Percentiles rank a stretch among this genome's conserved stretches.
Evolutionary conservation across 2,888 invertebrate genomes (phyloP).

Genomic region (Clistopyga incitator): DNA sequence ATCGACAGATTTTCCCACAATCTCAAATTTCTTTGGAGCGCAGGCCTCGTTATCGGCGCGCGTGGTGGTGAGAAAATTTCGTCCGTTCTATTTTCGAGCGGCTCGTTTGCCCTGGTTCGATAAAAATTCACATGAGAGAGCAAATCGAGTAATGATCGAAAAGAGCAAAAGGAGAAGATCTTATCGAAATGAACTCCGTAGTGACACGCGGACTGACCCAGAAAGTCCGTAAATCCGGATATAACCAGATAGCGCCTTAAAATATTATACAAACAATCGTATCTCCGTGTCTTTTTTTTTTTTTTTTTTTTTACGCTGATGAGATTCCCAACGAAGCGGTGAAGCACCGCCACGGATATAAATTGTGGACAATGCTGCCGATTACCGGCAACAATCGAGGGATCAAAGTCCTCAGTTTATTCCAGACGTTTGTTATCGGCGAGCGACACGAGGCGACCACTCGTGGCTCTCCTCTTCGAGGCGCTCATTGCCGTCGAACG

Average conservation of each 20-base stretch:
- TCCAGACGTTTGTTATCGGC: conserved; percentile 63
- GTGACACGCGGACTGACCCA: conserved; percentile 49
- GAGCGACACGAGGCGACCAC: conserved; percentile 4
- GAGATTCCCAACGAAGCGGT: conserved; percentile 11
- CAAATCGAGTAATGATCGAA: not conserved
- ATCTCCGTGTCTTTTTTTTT: not conserved
- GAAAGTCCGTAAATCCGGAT: conserved; percentile 38
- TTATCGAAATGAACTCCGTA: conserved; percentile 30
- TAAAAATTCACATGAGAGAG: conserved; percentile 14
- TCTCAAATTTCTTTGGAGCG: not conserved
- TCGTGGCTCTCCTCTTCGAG: conserved; percentile 2
- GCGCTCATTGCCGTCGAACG: conserved; percentile 22
- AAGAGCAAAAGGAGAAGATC: not conserved
- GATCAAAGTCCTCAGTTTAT: conserved; percentile 67
- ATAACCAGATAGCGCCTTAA: conserved; percentile 20
- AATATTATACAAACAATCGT: conserved; percentile 2
- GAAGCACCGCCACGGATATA: not conserved
- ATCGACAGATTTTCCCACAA: not conserved
- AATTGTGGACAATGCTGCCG: conserved; percentile 4
- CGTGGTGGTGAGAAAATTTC: not conserved
- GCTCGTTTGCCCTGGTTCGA: conserved; percentile 25
- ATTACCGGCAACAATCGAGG: conserved; percentile 21
- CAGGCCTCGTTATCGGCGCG: not conserved
- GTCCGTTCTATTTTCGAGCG: not conserved
- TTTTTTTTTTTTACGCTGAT: not conserved